Percentiles rank a stretch among this genome's conserved stretches.
Evolutionary conservation across 2,113 vertebrate genomes (phyloP).

Genomic region (Muscicapa adusta): DNA sequence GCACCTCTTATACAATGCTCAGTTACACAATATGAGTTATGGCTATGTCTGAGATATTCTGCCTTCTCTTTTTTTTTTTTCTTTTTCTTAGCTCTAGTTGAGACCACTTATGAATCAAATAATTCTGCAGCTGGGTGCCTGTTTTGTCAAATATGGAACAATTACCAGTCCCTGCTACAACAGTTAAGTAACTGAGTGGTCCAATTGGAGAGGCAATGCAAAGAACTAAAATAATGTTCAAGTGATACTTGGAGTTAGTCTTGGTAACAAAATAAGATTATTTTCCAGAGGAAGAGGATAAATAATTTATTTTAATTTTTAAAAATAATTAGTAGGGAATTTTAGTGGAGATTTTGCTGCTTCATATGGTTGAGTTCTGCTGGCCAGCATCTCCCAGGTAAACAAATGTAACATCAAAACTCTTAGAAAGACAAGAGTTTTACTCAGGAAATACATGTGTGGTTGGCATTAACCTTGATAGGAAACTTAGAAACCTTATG

Average conservation of each 20-base stretch:
- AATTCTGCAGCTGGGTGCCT: neutral
- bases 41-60: neutral
- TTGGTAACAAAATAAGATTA: neutral
- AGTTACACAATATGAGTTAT: neutral
- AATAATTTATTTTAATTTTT: neutral
- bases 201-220: neutral
- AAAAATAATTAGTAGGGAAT: accelerated
- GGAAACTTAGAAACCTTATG: neutral
- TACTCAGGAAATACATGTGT: neutral
- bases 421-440: neutral
- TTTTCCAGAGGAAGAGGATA: neutral
- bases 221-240: neutral
- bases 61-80: neutral
- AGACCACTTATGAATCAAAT: neutral
- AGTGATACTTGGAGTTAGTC: neutral
- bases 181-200: neutral
- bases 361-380: neutral
- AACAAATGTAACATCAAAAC: neutral
- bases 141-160: neutral
- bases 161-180: neutral
- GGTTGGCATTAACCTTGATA: neutral
- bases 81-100: neutral
- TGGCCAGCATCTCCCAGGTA: neutral
- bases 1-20: neutral
- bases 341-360: neutral